A percentile compares a stretch with the other conserved stretches of the same genome.
Evolutionary conservation across 1,140 invertebrate genomes (phyloP).

Genomic region (Drosophila nigromelanica): DNA sequence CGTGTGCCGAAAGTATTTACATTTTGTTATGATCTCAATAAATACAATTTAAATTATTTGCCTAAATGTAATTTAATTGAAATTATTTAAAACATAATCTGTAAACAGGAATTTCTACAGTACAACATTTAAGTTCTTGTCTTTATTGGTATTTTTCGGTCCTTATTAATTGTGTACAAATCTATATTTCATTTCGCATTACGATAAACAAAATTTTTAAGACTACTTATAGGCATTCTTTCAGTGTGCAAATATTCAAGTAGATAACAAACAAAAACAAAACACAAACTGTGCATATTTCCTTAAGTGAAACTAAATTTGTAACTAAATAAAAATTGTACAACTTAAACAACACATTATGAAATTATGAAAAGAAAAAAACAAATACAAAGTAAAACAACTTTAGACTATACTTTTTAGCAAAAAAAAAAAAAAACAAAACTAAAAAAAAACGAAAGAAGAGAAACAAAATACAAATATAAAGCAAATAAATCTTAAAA

Average conservation of each 20-base stretch:
- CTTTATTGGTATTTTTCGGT: conserved; percentile 13
- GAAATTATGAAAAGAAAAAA: conserved; percentile 29
- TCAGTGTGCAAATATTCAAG: conserved; percentile 27
- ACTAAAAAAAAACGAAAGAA: conserved; percentile 24
- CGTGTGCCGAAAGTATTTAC: conserved; percentile 78
- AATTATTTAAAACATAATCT: conserved; percentile 63
- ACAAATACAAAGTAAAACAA: conserved; percentile 40
- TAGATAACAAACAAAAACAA: conserved; percentile 38
- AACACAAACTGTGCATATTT: conserved; percentile 78
- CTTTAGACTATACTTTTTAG: conserved; percentile 52
- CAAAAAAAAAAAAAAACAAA: conserved; percentile 23
- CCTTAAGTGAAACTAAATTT: conserved; percentile 58
- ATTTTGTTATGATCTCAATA: conserved; percentile 78
- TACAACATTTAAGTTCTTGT: conserved; percentile 2
- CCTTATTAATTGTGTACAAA: conserved; percentile 44
- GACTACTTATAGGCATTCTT: conserved; percentile 44
- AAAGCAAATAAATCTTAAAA: conserved; percentile 58
- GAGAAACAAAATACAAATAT: conserved; percentile 58
- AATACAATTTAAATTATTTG: conserved; percentile 69
- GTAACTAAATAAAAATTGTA: conserved; percentile 47
- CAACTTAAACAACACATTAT: conserved; percentile 43
- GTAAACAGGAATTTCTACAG: conserved; percentile 24
- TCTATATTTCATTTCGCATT: conserved; percentile 41
- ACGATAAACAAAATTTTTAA: conserved; percentile 35
- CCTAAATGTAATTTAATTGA: conserved; percentile 75